Base-by-base conservation (phyloP, 2,888 invertebrate genomes). In the Drepana falcataria region DNA sequence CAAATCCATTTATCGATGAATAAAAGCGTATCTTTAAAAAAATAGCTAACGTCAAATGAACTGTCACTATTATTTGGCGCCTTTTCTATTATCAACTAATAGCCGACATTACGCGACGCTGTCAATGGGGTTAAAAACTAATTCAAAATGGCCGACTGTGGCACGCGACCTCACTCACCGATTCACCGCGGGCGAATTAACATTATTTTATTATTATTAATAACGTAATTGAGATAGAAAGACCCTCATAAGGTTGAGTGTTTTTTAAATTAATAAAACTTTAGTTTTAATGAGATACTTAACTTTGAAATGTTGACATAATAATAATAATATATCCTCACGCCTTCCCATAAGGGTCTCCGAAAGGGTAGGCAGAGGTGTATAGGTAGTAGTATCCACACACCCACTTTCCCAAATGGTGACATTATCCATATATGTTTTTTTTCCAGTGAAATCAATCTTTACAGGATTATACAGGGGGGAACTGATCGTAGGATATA, bases 61-160 rank as follows among this genome's bases (percentile, higher is more conserved):
- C 37, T 37, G 49, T 51, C 51, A 51, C 21, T 63, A 69, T 64
- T 61, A 61, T 75, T 69, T 77, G 65, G 73, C 77, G 76, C 76
- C 75, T 73, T 75, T 71, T 75, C 68, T 63, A 68, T 68, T 68
- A 70, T 69, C 56, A 59, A 49, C 54, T 57, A 63, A 59, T 53
- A 58, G 66, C 60, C 56, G 70, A 70, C 74, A 73, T 75, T 70
- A 70, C 72, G 65, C 57, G 61, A 62, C 54, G 37, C 74, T 75
- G 73, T 77, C 77, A 77, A 55, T 71, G 66, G 64, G 75, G 71
- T 70, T 79, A 79, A 75, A 74, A 77, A 68, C 63, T 62, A 62
- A 69, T 70, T 67, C 77, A 85, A 85, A 80, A 85, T 84, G 84
- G 84, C 85, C 67, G 70, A 69, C 60, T 58, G 60, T 65, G 72